These are phyloP conservation scores for Chaitophorus viminalis DNA, from an alignment of 2,888 invertebrate species.

Conservation along the genomic window DNA sequence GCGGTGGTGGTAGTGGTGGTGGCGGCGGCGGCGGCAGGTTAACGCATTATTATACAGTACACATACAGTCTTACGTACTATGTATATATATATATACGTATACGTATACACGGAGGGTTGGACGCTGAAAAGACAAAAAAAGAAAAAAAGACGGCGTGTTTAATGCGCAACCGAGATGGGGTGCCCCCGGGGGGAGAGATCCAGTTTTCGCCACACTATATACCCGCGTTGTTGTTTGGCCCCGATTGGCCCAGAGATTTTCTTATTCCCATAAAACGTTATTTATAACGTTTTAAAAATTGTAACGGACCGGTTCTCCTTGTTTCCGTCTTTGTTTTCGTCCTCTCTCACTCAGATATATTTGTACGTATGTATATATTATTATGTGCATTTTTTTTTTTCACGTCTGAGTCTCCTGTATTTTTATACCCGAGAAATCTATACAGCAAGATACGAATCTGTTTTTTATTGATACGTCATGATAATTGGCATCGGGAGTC, in stretches of 20 bases:
- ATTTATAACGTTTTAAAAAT: slow-evolving; percentile 61
- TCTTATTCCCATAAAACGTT: slow-evolving; percentile 62
- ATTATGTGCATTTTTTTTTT: slow-evolving; percentile 7
- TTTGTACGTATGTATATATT: background rate
- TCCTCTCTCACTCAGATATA: background rate
- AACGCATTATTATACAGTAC: slow-evolving; percentile 54
- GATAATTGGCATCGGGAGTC: background rate
- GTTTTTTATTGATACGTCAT: background rate
- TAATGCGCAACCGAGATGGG: slow-evolving; percentile 51
- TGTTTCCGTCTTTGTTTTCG: slow-evolving; percentile 25
- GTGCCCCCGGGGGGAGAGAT: slow-evolving; percentile 49
- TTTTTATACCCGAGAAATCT: background rate
- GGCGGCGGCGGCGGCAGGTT: slow-evolving; percentile 53
- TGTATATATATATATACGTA: background rate
- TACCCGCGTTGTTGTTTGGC: slow-evolving; percentile 47
- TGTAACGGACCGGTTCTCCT: slow-evolving; percentile 61
- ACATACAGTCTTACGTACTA: background rate
- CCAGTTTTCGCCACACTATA: slow-evolving; percentile 50
- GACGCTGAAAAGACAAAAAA: slow-evolving; percentile 45
- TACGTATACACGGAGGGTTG: slow-evolving; percentile 41
- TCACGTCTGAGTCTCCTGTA: background rate
- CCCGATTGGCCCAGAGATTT: slow-evolving; percentile 56
- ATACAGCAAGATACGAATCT: slow-evolving; percentile 20
- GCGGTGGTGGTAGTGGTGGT: slow-evolving; percentile 21
- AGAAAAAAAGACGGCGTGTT: slow-evolving; percentile 45